Evolutionary conservation across 2,113 vertebrate species (phyloP), one percentile per base, ranked within the genome.

Genomic region (Austrofundulus limnaeus): DNA sequence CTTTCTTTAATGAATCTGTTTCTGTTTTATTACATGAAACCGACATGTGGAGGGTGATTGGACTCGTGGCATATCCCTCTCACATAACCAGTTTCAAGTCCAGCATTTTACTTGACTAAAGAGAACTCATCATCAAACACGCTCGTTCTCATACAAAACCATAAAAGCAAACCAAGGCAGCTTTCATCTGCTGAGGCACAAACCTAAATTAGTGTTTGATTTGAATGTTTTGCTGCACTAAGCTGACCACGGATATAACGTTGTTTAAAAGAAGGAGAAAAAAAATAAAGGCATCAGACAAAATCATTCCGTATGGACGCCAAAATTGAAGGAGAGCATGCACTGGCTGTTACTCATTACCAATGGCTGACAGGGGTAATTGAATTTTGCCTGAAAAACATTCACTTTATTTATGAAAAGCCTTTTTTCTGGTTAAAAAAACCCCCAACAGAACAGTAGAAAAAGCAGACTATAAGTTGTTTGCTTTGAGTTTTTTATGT

Each of bases 271-370:
- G 43, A 73, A 73, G 81, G 72, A 70, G 52, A 56, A 60, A 61
- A 43, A 78, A 72, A 85, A 74, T 61, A 61, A 79, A 78, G 79
- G 81, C 79, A 73, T 82, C 67, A 75, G 65, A 65, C 63, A 78
- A 87, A 72, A 79, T 80, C 47, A 75, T 85, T 81, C 66, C 74
- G 68, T 16, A 37, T 66, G 80, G 80, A 84, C 66, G 66, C 66
- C 61, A 75, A 85, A 90, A 89, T 89, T 85, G 89, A 90, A 87
- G 84, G 75, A 87, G 85, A 85, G 81, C 81, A 77, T 81, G 81
- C 86, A 70, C 73, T 82, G 72, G 65, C 79, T 87, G 88, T 88
- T 82, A 85, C 73, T 90, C 84, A 88, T 89, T 89, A 87, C 83
- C 59, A 70, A 60, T 49, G 72, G 75, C 69, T 84, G 80, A 86